Percentiles rank a stretch among this genome's conserved stretches.
These are phyloP conservation scores for Melipona quadrifasciata DNA, from an alignment of 1,140 invertebrate genomes.

Conservation along the genomic window DNA sequence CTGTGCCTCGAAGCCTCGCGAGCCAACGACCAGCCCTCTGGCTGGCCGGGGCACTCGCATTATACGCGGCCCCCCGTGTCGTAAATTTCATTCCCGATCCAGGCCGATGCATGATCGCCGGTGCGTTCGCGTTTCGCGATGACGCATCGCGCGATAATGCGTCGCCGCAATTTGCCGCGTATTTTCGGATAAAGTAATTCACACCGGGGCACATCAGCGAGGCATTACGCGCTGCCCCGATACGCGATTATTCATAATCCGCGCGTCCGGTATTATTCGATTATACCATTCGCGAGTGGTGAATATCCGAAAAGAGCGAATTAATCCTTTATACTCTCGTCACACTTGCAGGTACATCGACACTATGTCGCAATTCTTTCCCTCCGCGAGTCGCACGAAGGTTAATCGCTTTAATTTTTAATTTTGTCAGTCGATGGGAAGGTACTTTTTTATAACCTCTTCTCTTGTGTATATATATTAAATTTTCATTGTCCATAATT, in stretches of 20 bases:
- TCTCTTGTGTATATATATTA: too few relatives aligned
- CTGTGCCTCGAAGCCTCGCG: neutral
- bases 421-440: too few relatives aligned
- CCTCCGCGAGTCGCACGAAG: too few relatives aligned
- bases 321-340: too few relatives aligned
- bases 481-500: too few relatives aligned
- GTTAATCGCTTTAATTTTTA: too few relatives aligned
- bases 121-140: conserved; percentile 17
- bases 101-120: conserved; percentile 8
- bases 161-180: conserved; percentile 43
- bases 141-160: conserved; percentile 51
- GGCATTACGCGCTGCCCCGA: conserved; percentile 23
- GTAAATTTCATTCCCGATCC: conserved; percentile 48
- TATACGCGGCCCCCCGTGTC: conserved; percentile 13
- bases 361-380: too few relatives aligned
- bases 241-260: conserved; percentile 37
- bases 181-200: conserved; percentile 62
- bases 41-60: neutral
- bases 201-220: conserved; percentile 13
- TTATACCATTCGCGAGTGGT: neutral
- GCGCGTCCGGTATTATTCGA: neutral
- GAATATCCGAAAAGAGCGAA: neutral
- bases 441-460: too few relatives aligned
- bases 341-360: too few relatives aligned
- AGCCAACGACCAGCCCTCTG: conserved; percentile 6